These are phyloP conservation scores for Agrochola litura DNA, from an alignment of 2,888 invertebrate genomes.

Conservation along the genomic window DNA sequence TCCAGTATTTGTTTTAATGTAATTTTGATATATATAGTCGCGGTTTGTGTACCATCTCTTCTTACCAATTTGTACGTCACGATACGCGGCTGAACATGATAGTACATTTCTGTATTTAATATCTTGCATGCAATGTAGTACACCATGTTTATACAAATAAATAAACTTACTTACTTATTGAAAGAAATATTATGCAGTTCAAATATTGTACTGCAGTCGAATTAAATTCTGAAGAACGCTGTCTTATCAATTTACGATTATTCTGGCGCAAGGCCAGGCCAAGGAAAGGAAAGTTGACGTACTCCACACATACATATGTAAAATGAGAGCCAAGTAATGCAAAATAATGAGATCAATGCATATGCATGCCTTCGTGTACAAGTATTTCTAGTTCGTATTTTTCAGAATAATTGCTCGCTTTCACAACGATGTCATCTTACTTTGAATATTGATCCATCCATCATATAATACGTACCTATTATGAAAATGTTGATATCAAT, in stretches of 20 bases:
- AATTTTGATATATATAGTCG: too few relatives aligned
- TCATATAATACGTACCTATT: slow-evolving; percentile 30
- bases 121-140: too few relatives aligned
- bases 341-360: slow-evolving; percentile 56
- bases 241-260: slow-evolving; percentile 57
- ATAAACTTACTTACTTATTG: too few relatives aligned
- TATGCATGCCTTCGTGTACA: slow-evolving; percentile 42
- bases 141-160: too few relatives aligned
- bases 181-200: slow-evolving; percentile 4
- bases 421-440: slow-evolving; percentile 28
- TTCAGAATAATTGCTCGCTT: slow-evolving; percentile 48
- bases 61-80: too few relatives aligned
- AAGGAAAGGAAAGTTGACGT: slow-evolving; percentile 62
- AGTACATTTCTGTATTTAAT: too few relatives aligned
- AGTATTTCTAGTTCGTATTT: slow-evolving; percentile 50
- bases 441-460: slow-evolving; percentile 35
- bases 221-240: slow-evolving; percentile 40
- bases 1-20: too few relatives aligned
- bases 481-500: slow-evolving; percentile 17
- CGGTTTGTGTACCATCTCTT: too few relatives aligned
- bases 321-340: slow-evolving; percentile 46
- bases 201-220: slow-evolving; percentile 25
- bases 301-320: slow-evolving; percentile 54
- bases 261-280: slow-evolving; percentile 63
- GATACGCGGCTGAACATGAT: too few relatives aligned